These are phyloP conservation scores for Alloplasta piceator DNA, from an alignment of 2,888 invertebrate species.

Conservation along the genomic window DNA sequence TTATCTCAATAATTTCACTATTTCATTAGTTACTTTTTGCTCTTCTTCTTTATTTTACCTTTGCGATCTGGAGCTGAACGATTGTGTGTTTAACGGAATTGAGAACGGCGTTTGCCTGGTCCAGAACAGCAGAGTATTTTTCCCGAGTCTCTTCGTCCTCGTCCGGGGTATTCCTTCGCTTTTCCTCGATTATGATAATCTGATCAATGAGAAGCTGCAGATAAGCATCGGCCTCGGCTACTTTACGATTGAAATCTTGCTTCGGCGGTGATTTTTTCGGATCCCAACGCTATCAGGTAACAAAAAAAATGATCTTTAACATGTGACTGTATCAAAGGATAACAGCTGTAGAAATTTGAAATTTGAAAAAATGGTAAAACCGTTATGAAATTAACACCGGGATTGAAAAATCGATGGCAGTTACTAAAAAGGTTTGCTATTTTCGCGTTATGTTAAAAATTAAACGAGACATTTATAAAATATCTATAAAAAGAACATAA, in stretches of 20 bases:
- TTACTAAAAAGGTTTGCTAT: too few species aligned
- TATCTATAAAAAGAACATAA: too few species aligned
- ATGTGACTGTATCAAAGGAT: too few species aligned
- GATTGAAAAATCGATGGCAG: too few species aligned
- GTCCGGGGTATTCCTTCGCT: conserved; percentile 70
- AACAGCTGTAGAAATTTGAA: too few species aligned
- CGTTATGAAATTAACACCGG: too few species aligned
- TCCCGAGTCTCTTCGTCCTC: conserved; percentile 75
- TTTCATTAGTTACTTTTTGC: too few species aligned
- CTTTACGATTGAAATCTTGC: conserved; percentile 91
- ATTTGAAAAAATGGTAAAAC: too few species aligned
- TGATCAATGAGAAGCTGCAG: conserved; percentile 98
- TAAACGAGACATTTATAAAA: too few species aligned
- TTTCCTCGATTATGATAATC: conserved; percentile 87
- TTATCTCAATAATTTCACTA: too few species aligned
- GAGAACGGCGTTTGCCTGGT: conserved; percentile 90
- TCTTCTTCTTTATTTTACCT: conserved; percentile 86
- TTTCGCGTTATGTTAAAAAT: too few species aligned
- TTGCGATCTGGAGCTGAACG: conserved; percentile 98
- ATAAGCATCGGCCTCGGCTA: conserved; percentile 98
- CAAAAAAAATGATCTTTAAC: background rate
- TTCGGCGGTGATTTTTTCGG: conserved; percentile 85
- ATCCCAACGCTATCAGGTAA: conserved; percentile 84
- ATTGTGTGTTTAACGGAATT: conserved; percentile 99
- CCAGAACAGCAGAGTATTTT: conserved; percentile 76